Evolutionary conservation across 2,113 vertebrate species (phyloP), one percentile per base, ranked within the genome.

Genomic region (Hoplias malabaricus): DNA sequence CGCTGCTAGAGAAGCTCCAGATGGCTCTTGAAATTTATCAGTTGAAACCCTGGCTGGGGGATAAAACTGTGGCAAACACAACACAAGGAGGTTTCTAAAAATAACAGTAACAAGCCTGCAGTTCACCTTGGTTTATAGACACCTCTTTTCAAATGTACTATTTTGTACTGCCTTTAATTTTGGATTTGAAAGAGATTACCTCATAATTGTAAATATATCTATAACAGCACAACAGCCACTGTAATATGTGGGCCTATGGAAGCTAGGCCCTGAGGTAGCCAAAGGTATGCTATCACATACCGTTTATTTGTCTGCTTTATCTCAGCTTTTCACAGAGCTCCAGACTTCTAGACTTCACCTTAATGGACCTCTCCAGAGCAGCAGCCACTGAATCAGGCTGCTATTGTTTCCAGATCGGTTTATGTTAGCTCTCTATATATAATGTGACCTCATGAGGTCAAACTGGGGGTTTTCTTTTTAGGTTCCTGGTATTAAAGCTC

Each of bases 1-100:
- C 4, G 13, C 62, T n/a, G 66, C 50, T 56, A 21, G 33, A 21
- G 25, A 65, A 69, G 16, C 21, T 69, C 66, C 75, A 77, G 66
- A 69, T 69, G 54, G 75, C 33, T 59, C 54, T 75, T 69, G 23
- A 14, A 33, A 53, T 42, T 74, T 29, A 43, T 69, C 16, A 62
- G 31, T 53, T 75, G 54, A 25, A 62, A 38, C 71, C 74, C 65
- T 62, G 57, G 54, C 54, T 69, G 78, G 54, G 65, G 43, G 54
- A n/a, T 53, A 70, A 61, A 63, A 69, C 38, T 40, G 63, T 75
- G 46, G 21, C 57, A 62, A 69, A 54, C 66, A 62, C 36, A 69
- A 53, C 73, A 43, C 61, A 48, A 34, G 71, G 11, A 53, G 48
- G 40, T 5, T 61, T 9, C 53, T 80, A 75, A 70, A 75, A 80